Evolutionary conservation across 1,140 invertebrate species (phyloP), one percentile per base, ranked within the genome.

Genomic region (Achroia grisella): DNA sequence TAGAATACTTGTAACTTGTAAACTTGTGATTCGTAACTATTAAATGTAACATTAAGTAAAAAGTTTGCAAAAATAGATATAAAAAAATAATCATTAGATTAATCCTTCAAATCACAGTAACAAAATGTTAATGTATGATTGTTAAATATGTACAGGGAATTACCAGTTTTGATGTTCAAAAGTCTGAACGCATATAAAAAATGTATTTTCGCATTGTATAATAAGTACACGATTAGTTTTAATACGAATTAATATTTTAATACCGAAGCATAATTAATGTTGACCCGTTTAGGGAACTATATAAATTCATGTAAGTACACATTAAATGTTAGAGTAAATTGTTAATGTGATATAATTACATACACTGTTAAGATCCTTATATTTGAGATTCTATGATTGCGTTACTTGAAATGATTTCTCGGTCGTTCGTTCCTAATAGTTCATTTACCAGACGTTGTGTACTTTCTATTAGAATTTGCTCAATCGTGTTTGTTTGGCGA

Each of bases 171-270:
- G 64, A 74, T 51, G 80, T 77, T 82, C 78, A 66, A 71, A 82
- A 84, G 80, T 80, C 76, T 82, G 80, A 84, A 81, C 76, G 67
- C 58, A 63, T 3, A 23, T 75, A 65, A 62, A 34, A 60, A 71
- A 71, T 78, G 80, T 84, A 81, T 84, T 84, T 81, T 84, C 76
- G 61, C 80, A 80, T 84, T 81, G 80, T 84, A 80, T 70, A 69
- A 68, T 79, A 78, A 65, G 77, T 78, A 80, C 77, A 84, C 79
- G 39, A 56, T 62, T 77, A 78, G 68, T 62, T 64, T 47, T 67
- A 67, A 58, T 62, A 73, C 62, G 69, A 76, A 81, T 71, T 71
- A 77, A 77, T 84, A 84, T 81, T 81, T 81, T 84, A 81, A 68
- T 81, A 84, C 68, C 57, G 62, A 56, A 73, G 48, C 70, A 70